phyloP scores from a whole-genome alignment of 2,888 invertebrate species.

The Plutella xylostella region DNA sequence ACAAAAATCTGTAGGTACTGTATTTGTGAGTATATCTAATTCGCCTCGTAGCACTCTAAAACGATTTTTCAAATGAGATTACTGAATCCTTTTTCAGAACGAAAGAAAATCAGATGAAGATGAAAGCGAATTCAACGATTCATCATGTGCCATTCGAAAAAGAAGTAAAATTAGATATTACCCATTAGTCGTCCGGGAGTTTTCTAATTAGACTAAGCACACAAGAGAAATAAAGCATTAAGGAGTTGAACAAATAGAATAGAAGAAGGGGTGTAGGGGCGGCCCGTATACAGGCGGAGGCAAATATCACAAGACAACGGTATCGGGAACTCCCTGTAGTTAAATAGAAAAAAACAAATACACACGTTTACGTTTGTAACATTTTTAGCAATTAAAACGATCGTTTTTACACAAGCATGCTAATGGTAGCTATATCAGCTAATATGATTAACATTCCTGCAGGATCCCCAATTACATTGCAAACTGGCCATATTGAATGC shows the following conservation, averaged over 20 bases:
- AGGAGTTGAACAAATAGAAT: constrained; percentile 60
- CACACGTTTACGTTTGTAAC: background rate
- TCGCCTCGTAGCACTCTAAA: no score
- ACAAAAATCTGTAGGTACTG: no score
- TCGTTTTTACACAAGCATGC: no score
- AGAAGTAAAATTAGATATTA: constrained; percentile 43
- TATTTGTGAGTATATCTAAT: no score
- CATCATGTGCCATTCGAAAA: constrained; percentile 2
- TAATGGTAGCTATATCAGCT: no score
- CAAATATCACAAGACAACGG: constrained; percentile 47
- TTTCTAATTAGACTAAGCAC: constrained; percentile 67
- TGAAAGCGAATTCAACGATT: background rate
- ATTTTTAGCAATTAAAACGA: no score
- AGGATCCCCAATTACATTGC: no score
- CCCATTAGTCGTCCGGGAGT: constrained; percentile 48
- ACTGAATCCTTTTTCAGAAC: no score
- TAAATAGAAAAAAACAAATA: constrained; percentile 1
- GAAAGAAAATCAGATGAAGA: background rate
- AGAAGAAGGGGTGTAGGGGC: constrained; percentile 38
- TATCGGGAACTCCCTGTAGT: constrained; percentile 2
- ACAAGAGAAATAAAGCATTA: constrained; percentile 67
- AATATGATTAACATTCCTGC: no score
- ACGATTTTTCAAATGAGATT: no score
- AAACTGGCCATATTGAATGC: constrained; percentile 5
- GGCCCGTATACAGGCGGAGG: constrained; percentile 42